Conservation (phyloP, 2,113 vertebrate species). For the Murina feae region DNA sequence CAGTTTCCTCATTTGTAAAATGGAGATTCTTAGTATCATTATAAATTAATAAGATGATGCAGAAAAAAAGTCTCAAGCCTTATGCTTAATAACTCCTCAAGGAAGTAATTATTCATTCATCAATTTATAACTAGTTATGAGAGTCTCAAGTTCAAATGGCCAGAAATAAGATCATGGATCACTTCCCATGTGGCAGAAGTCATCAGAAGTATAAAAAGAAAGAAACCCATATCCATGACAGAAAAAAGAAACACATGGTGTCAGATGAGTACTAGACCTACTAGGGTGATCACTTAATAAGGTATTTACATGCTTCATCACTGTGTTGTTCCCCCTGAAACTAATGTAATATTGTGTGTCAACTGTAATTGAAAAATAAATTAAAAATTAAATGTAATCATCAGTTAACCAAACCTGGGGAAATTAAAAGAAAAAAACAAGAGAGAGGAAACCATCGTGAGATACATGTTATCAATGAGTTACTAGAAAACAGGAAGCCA, state of each 20-base stretch:
- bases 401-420: background rate
- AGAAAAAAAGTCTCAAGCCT: background rate
- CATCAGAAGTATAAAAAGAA: background rate
- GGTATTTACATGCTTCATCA: background rate
- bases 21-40: background rate
- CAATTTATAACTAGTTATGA: constrained; percentile 33
- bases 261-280: background rate
- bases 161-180: background rate
- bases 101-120: background rate
- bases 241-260: background rate
- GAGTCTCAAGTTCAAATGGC: background rate
- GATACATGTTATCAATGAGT: background rate
- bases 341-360: background rate
- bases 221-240: background rate
- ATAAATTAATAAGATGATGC: background rate
- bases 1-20: background rate
- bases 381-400: background rate
- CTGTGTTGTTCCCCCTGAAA: background rate
- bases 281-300: background rate
- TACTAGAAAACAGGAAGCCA: background rate
- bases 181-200: background rate
- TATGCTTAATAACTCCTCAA: constrained; percentile 8
- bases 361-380: background rate
- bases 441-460: background rate
- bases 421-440: background rate